Conservation (phyloP, 2,797 vertebrate genomes). For the Anabacerthia variegaticeps region DNA sequence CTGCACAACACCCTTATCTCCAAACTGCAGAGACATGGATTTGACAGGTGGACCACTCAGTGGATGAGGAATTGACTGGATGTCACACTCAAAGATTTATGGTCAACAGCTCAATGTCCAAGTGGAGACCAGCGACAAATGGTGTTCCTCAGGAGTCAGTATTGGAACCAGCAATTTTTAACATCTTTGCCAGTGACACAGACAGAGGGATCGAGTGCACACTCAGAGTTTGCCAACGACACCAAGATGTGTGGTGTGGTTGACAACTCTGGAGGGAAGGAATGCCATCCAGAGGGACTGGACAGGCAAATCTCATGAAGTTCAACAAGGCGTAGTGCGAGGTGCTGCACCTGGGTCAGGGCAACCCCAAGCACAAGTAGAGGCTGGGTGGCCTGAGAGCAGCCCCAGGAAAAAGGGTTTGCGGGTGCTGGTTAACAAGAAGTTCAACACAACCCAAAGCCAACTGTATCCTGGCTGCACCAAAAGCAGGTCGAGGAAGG, state of each 20-base stretch:
- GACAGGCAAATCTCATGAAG: not conserved
- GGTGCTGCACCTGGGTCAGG: not conserved
- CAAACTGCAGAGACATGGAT: not conserved
- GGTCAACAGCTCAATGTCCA: not conserved
- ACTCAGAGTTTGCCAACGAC: not conserved
- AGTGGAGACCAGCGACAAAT: fast-evolving
- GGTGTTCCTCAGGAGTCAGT: fast-evolving
- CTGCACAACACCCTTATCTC: not conserved
- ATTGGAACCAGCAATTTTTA: fast-evolving
- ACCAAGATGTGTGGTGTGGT: not conserved
- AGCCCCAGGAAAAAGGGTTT: not conserved
- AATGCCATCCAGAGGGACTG: not conserved
- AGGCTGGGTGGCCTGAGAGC: not conserved
- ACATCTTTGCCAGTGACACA: fast-evolving
- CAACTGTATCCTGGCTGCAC: not conserved
- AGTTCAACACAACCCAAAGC: not conserved
- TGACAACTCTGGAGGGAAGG: not conserved
- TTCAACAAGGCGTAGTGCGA: not conserved
- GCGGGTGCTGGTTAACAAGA: not conserved
- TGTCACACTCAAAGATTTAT: not conserved
- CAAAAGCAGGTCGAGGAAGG: not conserved
- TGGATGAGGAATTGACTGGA: not conserved
- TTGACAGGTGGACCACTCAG: not conserved
- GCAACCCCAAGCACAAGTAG: not conserved
- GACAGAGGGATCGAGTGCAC: not conserved